phyloP scores from a whole-genome alignment of 2,113 vertebrate genomes.

The Rafetus swinhoei region DNA sequence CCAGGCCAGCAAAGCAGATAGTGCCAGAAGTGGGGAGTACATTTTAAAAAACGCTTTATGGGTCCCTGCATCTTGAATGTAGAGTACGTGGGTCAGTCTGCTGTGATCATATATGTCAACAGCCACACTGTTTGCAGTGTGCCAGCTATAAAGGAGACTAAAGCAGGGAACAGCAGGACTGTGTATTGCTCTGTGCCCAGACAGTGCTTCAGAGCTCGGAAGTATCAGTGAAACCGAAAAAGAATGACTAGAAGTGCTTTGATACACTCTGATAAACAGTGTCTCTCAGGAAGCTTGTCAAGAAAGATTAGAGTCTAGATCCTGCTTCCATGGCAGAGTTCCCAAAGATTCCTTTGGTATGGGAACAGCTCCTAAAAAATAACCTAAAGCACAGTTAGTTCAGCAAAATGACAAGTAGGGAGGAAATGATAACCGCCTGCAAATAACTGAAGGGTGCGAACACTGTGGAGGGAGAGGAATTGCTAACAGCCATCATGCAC shows the following conservation, averaged over 20 bases:
- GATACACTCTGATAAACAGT: neutral
- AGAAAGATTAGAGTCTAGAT: neutral
- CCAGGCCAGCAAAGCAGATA: neutral
- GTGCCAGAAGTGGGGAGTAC: neutral
- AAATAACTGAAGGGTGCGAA: neutral
- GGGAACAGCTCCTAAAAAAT: neutral
- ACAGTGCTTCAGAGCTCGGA: neutral
- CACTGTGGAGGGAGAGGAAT: neutral
- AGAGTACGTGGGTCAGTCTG: neutral
- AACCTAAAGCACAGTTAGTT: neutral
- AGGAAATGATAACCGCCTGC: neutral
- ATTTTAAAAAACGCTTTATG: neutral
- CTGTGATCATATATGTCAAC: neutral
- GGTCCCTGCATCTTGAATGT: neutral
- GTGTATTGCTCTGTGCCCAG: neutral
- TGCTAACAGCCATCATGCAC: neutral
- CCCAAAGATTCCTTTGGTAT: neutral
- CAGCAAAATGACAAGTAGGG: neutral
- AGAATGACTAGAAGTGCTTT: neutral
- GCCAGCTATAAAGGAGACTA: neutral
- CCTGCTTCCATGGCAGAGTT: neutral
- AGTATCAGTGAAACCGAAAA: neutral
- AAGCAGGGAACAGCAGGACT: neutral
- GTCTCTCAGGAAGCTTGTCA: neutral
- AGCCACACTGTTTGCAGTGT: neutral